phyloP scores from a whole-genome alignment of 1,140 invertebrate species.

The Achatina immaculata region DNA sequence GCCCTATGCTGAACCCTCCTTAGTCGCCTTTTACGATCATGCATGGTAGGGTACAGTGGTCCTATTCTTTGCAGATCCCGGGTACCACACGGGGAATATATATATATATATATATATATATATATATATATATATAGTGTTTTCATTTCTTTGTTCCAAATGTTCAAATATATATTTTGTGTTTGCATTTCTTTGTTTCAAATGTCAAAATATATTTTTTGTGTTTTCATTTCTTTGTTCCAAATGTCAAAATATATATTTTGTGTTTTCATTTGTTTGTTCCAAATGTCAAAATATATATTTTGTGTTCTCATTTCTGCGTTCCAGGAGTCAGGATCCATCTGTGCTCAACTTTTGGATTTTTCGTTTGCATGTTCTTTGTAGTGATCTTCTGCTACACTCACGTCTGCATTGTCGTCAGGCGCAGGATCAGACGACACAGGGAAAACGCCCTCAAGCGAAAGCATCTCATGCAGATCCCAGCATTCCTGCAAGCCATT shows the following conservation, averaged over 20 bases:
- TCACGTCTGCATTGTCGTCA: constrained; percentile 26
- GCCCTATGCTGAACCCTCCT: too few species aligned
- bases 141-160: neutral
- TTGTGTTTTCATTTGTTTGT: neutral
- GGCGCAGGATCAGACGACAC: constrained; percentile 12
- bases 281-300: neutral
- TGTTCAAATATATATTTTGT: neutral
- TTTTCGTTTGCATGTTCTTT: constrained; percentile 35
- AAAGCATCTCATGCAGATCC: constrained; percentile 38
- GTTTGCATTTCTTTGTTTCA: neutral
- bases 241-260: neutral
- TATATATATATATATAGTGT: too few species aligned
- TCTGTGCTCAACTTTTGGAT: constrained; percentile 8
- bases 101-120: too few species aligned
- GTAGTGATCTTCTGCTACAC: constrained; percentile 34
- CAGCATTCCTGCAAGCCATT: constrained; percentile 35
- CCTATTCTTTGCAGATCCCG: too few species aligned
- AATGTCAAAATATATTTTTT: neutral
- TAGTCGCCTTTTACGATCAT: too few species aligned
- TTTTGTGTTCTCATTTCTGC: neutral
- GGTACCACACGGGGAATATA: too few species aligned
- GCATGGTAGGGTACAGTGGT: too few species aligned
- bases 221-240: neutral
- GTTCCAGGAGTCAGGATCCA: constrained; percentile 28
- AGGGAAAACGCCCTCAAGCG: constrained; percentile 30